Conservation (phyloP, 2,888 invertebrate genomes). For the Panopea generosa region DNA sequence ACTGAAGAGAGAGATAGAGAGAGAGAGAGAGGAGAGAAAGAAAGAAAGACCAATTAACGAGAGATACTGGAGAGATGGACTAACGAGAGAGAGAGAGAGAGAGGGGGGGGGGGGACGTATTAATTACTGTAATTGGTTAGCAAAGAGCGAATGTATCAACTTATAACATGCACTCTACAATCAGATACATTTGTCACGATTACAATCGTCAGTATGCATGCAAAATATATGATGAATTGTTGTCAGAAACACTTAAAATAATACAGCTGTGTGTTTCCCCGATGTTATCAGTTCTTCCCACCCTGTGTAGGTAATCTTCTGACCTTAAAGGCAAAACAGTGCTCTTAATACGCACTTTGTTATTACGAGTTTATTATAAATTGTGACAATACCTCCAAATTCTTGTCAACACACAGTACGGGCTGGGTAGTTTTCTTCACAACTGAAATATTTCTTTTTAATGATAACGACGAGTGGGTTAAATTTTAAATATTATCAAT, state of each 20-base stretch:
- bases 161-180: too few species aligned
- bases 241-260: neutral
- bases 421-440: slow-evolving; percentile 1
- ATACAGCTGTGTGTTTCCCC: neutral
- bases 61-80: too few species aligned
- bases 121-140: too few species aligned
- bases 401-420: slow-evolving; percentile 13
- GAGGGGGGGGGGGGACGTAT: neutral
- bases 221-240: too few species aligned
- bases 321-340: slow-evolving; percentile 35
- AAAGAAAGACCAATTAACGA: too few species aligned
- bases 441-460: slow-evolving; percentile 19
- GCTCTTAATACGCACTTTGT: slow-evolving; percentile 28
- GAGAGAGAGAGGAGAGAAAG: too few species aligned
- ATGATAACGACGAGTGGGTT: too few species aligned
- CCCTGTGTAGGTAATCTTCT: slow-evolving; percentile 37
- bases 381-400: slow-evolving; percentile 23
- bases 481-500: too few species aligned
- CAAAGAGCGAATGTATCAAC: too few species aligned
- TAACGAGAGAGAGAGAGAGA: slow-evolving; percentile 1
- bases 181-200: too few species aligned
- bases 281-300: slow-evolving; percentile 30
- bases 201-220: too few species aligned
- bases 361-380: slow-evolving; percentile 30
- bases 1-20: too few species aligned